phyloP scores from a whole-genome alignment of 2,888 invertebrate species.

The Muscina levida region DNA sequence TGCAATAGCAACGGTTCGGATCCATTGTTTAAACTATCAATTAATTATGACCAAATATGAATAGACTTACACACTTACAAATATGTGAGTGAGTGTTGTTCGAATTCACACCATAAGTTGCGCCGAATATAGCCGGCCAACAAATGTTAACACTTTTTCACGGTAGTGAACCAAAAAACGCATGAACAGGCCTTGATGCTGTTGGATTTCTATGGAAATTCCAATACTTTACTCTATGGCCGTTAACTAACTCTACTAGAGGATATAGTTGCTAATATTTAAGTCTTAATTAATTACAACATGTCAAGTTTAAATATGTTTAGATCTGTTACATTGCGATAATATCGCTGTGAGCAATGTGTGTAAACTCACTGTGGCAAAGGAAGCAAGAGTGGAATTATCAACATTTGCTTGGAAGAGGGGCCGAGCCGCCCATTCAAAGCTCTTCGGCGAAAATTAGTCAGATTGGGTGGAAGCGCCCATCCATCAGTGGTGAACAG shows the following conservation, averaged over 20 bases:
- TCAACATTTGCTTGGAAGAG: slow-evolving; percentile 38
- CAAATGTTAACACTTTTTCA: slow-evolving; percentile 23
- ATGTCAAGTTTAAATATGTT: slow-evolving; percentile 55
- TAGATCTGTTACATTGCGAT: slow-evolving; percentile 52
- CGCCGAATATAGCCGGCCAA: too few relatives aligned
- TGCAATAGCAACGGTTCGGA: too few relatives aligned
- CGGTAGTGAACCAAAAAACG: neutral
- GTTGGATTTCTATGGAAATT: too few relatives aligned
- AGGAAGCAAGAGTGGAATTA: slow-evolving; percentile 5
- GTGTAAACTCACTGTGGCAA: slow-evolving; percentile 1
- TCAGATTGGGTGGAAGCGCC: neutral
- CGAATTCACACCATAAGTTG: neutral
- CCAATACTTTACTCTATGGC: too few relatives aligned
- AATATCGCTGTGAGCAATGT: neutral
- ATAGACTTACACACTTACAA: neutral
- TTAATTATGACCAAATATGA: slow-evolving; percentile 44
- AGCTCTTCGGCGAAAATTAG: slow-evolving; percentile 10
- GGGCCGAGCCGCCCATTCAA: neutral
- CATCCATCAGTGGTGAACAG: slow-evolving; percentile 39
- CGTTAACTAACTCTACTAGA: too few relatives aligned
- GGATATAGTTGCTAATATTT: neutral
- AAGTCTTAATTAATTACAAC: slow-evolving; percentile 55
- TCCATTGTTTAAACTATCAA: slow-evolving; percentile 12
- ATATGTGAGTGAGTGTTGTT: neutral
- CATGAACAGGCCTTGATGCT: neutral